Evolutionary conservation across 2,888 invertebrate species (phyloP).

Genomic region (Orthonevra nobilis): DNA sequence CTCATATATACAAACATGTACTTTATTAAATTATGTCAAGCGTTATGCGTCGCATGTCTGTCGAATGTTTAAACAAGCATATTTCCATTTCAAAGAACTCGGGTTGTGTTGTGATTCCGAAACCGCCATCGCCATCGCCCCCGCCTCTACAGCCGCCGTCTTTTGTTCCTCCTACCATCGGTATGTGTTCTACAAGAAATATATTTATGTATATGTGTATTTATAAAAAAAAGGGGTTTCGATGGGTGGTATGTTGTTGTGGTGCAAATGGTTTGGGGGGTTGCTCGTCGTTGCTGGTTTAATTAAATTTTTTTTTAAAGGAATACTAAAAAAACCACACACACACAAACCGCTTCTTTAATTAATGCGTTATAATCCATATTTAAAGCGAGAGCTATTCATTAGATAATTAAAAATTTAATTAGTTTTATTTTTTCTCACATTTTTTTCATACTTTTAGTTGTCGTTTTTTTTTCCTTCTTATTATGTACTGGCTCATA

Average conservation of each 20-base stretch:
- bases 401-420: constrained; percentile 35
- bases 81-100: constrained; percentile 69
- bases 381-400: constrained; percentile 41
- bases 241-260: background rate
- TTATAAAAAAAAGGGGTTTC: background rate
- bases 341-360: constrained; percentile 11
- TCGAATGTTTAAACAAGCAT: constrained; percentile 70
- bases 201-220: too few relatives aligned
- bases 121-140: background rate
- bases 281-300: constrained; percentile 38
- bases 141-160: background rate
- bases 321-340: constrained; percentile 1
- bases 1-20: constrained; percentile 62
- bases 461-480: too few relatives aligned
- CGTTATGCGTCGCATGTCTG: constrained; percentile 70
- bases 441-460: too few relatives aligned
- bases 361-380: constrained; percentile 60
- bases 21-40: constrained; percentile 70
- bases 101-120: constrained; percentile 16
- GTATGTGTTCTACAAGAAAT: background rate
- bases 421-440: constrained; percentile 3
- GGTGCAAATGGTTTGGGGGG: too few relatives aligned
- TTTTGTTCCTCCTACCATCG: background rate
- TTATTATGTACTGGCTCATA: too few relatives aligned
- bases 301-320: constrained; percentile 35